Percentiles rank a stretch among this genome's conserved stretches.
Evolutionary conservation across 1,140 invertebrate species (phyloP).

Genomic region (Camponotus pennsylvanicus): DNA sequence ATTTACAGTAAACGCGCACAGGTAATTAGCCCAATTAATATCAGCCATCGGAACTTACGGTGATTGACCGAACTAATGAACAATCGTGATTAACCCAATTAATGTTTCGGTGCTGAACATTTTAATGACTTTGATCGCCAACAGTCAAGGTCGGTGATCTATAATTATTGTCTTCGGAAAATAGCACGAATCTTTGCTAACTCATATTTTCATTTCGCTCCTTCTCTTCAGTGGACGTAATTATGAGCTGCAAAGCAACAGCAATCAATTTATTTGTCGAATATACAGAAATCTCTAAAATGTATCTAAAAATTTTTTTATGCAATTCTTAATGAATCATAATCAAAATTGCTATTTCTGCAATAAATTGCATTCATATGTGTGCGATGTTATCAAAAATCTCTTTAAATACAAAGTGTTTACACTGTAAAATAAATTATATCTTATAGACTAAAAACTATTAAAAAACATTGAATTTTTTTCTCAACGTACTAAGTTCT

Average conservation of each 20-base stretch:
- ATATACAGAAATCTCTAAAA: not conserved
- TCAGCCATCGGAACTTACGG: conserved; percentile 40
- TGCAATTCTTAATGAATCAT: not conserved
- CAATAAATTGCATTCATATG: too few species aligned
- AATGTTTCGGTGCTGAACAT: conserved; percentile 28
- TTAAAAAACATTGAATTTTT: not conserved
- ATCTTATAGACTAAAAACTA: not conserved
- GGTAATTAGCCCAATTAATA: conserved; percentile 62
- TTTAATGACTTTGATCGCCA: conserved; percentile 47
- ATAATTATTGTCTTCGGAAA: conserved; percentile 34
- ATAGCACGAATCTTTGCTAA: not conserved
- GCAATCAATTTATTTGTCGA: not conserved
- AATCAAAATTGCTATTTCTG: not conserved
- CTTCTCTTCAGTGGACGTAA: conserved; percentile 7
- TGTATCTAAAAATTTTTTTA: not conserved
- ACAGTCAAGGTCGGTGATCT: conserved; percentile 46
- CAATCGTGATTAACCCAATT: conserved; percentile 51
- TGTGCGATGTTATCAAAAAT: not conserved
- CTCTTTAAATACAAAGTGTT: not conserved
- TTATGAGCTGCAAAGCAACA: conserved; percentile 3
- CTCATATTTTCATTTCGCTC: not conserved
- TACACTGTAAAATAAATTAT: not conserved
- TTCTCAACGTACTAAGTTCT: not conserved
- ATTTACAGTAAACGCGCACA: conserved; percentile 46
- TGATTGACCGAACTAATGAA: conserved; percentile 52